phyloP scores from a whole-genome alignment of 2,113 vertebrate species.

The Lampris megalopsis region DNA sequence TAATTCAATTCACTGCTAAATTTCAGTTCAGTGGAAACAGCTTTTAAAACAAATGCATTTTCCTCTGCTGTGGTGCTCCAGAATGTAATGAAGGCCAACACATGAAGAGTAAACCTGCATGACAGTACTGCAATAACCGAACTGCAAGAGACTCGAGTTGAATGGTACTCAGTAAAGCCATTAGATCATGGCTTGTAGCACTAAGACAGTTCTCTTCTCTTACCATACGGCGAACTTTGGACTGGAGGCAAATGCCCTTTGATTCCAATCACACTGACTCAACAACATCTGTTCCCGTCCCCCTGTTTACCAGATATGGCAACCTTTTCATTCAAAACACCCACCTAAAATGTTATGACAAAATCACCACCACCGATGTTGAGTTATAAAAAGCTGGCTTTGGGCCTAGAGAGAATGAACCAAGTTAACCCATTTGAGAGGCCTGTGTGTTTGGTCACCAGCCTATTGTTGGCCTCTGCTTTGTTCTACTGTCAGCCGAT shows the following conservation, averaged over 20 bases:
- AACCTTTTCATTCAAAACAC: conserved; percentile 40
- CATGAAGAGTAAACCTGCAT: no score
- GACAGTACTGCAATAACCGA: no score
- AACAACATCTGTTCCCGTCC: conserved; percentile 56
- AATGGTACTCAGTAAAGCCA: conserved; percentile 43
- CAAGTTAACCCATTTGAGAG: conserved; percentile 37
- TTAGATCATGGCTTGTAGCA: conserved; percentile 22
- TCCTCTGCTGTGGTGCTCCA: conserved; percentile 9
- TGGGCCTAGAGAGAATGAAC: not conserved
- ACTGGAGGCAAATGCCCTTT: conserved; percentile 48
- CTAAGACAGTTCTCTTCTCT: conserved; percentile 48
- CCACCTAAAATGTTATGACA: conserved; percentile 30
- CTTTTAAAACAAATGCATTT: conserved; percentile 25
- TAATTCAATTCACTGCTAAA: conserved; percentile 22
- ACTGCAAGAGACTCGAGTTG: no score
- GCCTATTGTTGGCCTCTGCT: conserved; percentile 41
- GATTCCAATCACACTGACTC: conserved; percentile 72
- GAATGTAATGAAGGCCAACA: conserved; percentile 11
- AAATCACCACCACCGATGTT: conserved; percentile 7
- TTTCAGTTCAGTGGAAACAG: conserved; percentile 31
- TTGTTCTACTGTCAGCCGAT: conserved; percentile 45
- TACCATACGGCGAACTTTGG: conserved; percentile 69
- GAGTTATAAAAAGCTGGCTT: conserved; percentile 25
- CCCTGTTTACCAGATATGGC: conserved; percentile 73
- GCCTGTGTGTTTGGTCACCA: conserved; percentile 27